These are phyloP conservation scores for Proterorhinus semilunaris DNA, from an alignment of 2,113 vertebrate species.

Conservation along the genomic window DNA sequence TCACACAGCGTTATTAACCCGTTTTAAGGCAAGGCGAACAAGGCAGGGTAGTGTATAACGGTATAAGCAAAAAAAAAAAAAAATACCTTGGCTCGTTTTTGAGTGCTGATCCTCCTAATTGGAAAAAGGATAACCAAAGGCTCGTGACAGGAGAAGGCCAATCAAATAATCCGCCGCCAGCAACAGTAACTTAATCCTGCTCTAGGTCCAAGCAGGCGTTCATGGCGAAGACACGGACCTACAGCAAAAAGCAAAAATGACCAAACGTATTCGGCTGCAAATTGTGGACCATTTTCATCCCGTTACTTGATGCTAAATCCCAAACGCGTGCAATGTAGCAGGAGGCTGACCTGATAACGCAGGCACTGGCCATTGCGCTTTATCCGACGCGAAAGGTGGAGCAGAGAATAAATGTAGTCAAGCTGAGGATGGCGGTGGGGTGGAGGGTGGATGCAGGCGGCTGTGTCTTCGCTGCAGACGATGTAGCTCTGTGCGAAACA, in stretches of 20 bases:
- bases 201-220: conserved; percentile 48
- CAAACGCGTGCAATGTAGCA: conserved; percentile 13
- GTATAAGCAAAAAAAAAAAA: background rate
- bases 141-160: conserved; percentile 60
- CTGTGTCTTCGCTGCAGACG: conserved; percentile 11
- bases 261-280: background rate
- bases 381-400: background rate
- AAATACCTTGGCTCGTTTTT: conserved; percentile 52
- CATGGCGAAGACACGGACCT: conserved; percentile 47
- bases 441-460: conserved; percentile 22
- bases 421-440: conserved; percentile 9
- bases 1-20: conserved; percentile 3
- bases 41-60: background rate
- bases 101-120: conserved; percentile 34
- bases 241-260: conserved; percentile 26
- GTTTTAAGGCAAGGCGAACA: background rate
- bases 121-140: conserved; percentile 37
- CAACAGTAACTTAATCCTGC: conserved; percentile 76
- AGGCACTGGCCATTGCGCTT: conserved; percentile 27
- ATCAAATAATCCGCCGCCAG: conserved; percentile 70
- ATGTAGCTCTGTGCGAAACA: conserved; percentile 28
- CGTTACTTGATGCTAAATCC: background rate
- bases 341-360: conserved; percentile 32
- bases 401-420: background rate
- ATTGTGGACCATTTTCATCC: background rate